Percentiles rank a stretch among this genome's conserved stretches.
Evolutionary conservation across 1,140 invertebrate genomes (phyloP).

Genomic region (Polyergus mexicanus): DNA sequence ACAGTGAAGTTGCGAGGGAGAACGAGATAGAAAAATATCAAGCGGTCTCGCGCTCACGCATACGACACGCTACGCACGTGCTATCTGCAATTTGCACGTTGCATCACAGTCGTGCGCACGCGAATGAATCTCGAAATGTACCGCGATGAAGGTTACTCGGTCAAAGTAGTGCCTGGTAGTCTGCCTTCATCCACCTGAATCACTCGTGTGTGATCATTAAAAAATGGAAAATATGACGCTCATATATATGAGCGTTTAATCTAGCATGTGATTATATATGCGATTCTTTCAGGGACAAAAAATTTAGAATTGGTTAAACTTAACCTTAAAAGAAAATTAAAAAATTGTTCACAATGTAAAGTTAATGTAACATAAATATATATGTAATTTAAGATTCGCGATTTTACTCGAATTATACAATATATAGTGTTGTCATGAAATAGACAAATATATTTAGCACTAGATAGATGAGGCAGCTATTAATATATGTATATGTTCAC

Average conservation of each 20-base stretch:
- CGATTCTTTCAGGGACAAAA: background rate
- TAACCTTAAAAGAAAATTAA: background rate
- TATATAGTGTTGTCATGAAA: background rate
- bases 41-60: background rate
- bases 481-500: background rate
- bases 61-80: constrained; percentile 17
- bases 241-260: background rate
- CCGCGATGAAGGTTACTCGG: background rate
- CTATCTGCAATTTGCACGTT: background rate
- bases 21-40: background rate
- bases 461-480: background rate
- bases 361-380: background rate
- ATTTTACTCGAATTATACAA: constrained; percentile 2
- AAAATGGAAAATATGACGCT: constrained; percentile 9
- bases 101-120: background rate
- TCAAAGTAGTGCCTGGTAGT: constrained; percentile 27
- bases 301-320: background rate
- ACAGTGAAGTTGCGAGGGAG: background rate
- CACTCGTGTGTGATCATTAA: background rate
- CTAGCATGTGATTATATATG: background rate
- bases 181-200: constrained; percentile 1
- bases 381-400: too few relatives aligned
- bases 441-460: background rate
- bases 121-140: background rate
- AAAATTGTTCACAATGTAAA: background rate